These are phyloP conservation scores for Rhinophrynus dorsalis DNA, from an alignment of 2,797 vertebrate species.

Conservation along the genomic window DNA sequence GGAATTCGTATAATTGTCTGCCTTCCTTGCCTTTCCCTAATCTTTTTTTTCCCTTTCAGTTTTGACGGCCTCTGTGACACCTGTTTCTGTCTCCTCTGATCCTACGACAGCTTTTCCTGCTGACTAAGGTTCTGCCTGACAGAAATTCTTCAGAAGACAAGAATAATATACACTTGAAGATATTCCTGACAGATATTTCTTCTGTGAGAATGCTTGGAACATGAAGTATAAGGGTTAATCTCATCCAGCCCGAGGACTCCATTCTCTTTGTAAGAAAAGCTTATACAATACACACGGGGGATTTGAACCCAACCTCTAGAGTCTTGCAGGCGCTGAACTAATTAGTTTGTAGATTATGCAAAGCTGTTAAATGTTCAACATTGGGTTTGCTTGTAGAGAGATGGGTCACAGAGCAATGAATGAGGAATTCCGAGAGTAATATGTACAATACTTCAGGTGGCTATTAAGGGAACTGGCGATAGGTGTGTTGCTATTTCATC, in stretches of 20 bases:
- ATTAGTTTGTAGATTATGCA: slow-evolving; percentile 46
- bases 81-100: slow-evolving; percentile 94
- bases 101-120: slow-evolving; percentile 84
- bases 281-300: slow-evolving; percentile 22
- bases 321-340: slow-evolving; percentile 28
- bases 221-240: slow-evolving; percentile 23
- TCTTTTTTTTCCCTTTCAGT: slow-evolving; percentile 74
- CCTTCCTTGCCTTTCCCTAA: slow-evolving; percentile 80
- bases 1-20: slow-evolving; percentile 87
- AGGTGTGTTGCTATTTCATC: too few species aligned
- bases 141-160: slow-evolving; percentile 87
- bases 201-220: slow-evolving; percentile 86
- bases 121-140: slow-evolving; percentile 92
- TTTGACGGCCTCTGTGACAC: slow-evolving; percentile 91
- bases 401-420: slow-evolving; percentile 27
- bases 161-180: slow-evolving; percentile 96
- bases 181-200: slow-evolving; percentile 88
- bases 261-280: slow-evolving; percentile 17
- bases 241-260: slow-evolving; percentile 25
- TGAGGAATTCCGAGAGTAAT: too few species aligned
- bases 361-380: slow-evolving; percentile 36
- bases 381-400: slow-evolving; percentile 14
- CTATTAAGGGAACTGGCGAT: too few species aligned
- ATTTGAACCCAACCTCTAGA: slow-evolving; percentile 37
- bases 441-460: too few species aligned